These are phyloP conservation scores for Plebejus argus DNA, from an alignment of 2,888 invertebrate genomes.

Conservation along the genomic window DNA sequence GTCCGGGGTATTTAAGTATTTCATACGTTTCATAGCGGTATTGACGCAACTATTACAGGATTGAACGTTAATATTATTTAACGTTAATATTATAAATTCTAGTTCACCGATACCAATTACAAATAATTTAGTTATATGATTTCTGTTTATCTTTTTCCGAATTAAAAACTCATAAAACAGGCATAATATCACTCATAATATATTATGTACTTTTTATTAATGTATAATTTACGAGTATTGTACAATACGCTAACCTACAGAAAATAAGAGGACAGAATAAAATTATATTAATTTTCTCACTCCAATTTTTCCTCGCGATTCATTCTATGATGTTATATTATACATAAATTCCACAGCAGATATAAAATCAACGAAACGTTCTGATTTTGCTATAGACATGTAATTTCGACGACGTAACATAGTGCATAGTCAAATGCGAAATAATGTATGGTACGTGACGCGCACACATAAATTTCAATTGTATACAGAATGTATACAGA, in stretches of 20 bases:
- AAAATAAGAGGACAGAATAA: not conserved
- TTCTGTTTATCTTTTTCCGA: no score
- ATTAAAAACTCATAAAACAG: no score
- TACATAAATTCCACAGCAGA: not conserved
- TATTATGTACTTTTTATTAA: no score
- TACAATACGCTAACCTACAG: not conserved
- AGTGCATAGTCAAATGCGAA: constrained; percentile 30
- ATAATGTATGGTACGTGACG: constrained; percentile 26
- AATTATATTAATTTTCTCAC: not conserved
- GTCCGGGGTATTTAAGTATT: constrained; percentile 5
- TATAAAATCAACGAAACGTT: not conserved
- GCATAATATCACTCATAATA: no score
- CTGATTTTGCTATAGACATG: not conserved
- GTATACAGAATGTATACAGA: constrained; percentile 24
- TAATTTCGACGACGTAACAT: constrained; percentile 20
- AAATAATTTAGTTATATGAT: no score
- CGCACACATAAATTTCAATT: constrained; percentile 25
- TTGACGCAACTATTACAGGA: no score
- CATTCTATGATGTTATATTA: no score
- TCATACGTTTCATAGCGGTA: not conserved
- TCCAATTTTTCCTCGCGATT: not conserved
- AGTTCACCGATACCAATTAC: no score
- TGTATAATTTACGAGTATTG: not conserved
- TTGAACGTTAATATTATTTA: no score
- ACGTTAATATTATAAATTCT: no score